Evolutionary conservation across 2,888 invertebrate species (phyloP).

Genomic region (Ephialtes manifestator): DNA sequence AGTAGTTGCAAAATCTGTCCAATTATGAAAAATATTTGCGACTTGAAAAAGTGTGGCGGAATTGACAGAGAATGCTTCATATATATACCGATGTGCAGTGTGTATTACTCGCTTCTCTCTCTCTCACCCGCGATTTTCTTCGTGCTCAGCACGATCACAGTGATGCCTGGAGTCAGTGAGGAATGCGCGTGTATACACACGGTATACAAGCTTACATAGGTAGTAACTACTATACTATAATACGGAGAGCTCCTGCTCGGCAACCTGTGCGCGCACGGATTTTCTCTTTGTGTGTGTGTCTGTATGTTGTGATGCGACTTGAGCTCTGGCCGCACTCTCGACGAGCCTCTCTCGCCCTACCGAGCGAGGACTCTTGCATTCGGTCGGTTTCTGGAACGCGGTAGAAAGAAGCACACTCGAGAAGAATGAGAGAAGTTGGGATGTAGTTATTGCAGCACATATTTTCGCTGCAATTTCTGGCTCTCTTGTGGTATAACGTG

Average conservation of each 20-base stretch:
- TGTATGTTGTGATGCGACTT: constrained; percentile 8
- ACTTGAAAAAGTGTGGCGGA: too few species aligned
- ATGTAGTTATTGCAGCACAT: constrained; percentile 27
- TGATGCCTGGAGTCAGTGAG: constrained; percentile 74
- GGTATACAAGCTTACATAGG: constrained; percentile 47
- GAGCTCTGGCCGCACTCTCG: constrained; percentile 15
- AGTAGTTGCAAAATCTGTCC: too few species aligned
- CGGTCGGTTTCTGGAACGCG: constrained; percentile 62
- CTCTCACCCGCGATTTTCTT: neutral
- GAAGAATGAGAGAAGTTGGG: neutral
- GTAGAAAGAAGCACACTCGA: constrained; percentile 32
- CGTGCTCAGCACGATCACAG: constrained; percentile 72
- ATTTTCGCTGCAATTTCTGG: constrained; percentile 12
- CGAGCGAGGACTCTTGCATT: constrained; percentile 46
- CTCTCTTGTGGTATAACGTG: neutral
- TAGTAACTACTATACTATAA: constrained; percentile 46
- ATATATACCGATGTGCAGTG: neutral
- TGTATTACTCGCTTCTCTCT: neutral
- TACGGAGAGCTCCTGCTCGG: constrained; percentile 39
- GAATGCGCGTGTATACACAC: constrained; percentile 77
- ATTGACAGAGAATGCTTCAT: neutral
- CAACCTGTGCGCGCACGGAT: constrained; percentile 45
- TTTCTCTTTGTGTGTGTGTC: neutral
- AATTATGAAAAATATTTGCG: too few species aligned
- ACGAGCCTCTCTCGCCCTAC: constrained; percentile 21